These are phyloP conservation scores for Triplophysa tibetana DNA, from an alignment of 2,113 vertebrate species.

Conservation along the genomic window DNA sequence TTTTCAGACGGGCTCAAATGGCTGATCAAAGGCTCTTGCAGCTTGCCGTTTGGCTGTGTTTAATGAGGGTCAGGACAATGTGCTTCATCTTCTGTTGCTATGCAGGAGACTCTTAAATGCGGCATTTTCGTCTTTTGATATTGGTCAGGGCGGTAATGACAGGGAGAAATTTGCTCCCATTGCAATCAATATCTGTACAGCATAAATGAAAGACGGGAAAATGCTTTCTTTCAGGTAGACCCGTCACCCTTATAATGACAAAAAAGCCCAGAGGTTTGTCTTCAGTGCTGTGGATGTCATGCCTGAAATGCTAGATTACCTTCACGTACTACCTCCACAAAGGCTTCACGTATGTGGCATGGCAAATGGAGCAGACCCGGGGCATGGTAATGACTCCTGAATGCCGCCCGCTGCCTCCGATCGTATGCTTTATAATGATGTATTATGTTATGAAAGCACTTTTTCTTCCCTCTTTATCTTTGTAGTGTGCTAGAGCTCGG, in stretches of 20 bases:
- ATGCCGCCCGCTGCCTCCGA: background rate
- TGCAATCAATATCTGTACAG: slow-evolving; percentile 54
- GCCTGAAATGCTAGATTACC: slow-evolving; percentile 48
- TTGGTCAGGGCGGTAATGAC: slow-evolving; percentile 67
- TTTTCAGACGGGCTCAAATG: slow-evolving; percentile 65
- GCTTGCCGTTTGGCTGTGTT: slow-evolving; percentile 67
- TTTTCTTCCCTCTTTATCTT: slow-evolving; percentile 16
- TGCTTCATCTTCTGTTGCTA: slow-evolving; percentile 61
- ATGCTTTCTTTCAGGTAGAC: slow-evolving; percentile 49
- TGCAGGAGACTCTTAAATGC: slow-evolving; percentile 65
- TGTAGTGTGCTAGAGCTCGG: background rate
- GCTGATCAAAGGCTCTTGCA: slow-evolving; percentile 66
- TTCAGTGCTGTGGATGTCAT: slow-evolving; percentile 38
- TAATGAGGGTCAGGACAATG: slow-evolving; percentile 69
- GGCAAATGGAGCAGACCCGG: slow-evolving; percentile 42
- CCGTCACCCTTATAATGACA: slow-evolving; percentile 51
- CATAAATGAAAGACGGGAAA: slow-evolving; percentile 51
- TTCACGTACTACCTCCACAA: slow-evolving; percentile 36
- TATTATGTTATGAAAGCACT: slow-evolving; percentile 22
- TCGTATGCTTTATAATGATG: slow-evolving; percentile 29
- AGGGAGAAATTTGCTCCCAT: slow-evolving; percentile 46
- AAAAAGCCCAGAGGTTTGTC: slow-evolving; percentile 47
- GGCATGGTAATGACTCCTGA: slow-evolving; percentile 34
- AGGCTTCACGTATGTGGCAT: slow-evolving; percentile 23
- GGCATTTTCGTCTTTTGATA: slow-evolving; percentile 67